Base-by-base conservation (phyloP, 1,140 invertebrate genomes). In the Formica exsecta region DNA sequence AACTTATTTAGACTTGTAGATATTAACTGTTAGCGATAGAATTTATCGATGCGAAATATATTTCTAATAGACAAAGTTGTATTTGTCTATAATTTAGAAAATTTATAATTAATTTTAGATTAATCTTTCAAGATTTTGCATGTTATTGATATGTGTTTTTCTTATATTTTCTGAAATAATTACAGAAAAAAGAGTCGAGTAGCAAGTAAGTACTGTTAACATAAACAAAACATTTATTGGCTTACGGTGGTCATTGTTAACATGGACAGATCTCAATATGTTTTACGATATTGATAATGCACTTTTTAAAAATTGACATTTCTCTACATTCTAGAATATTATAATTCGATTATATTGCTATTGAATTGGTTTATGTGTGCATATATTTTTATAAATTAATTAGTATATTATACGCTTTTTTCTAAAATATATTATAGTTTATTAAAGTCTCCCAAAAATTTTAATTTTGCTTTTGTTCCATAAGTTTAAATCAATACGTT, bases 141-240 rank as follows among this genome's bases (percentile, higher is more conserved):
- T 81, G 51, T 13, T 29, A 25, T 22, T 66, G 19, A 13, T 38
- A 51, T 25, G 61, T 54, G 3, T 38, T 51, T 36, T 38, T 76
- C 6, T 41, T 41, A n/a, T 57, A 38, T 68, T 57, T 80, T 29
- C 7, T 25, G 22, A 64, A 6, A 44, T 51, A 54, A 66, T 51
- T 68, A 44, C 62, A 41, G 44, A 32, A 1, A 68, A 68, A 41
- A 25, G 2, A 71, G 64, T 64, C 25, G 25, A 44, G 1, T 32
- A 76, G 44, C n/a, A 65, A 77, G 75, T 77, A 64, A 77, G 75
- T 77, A 77, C 36, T 64, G 36, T 61, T 75, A 41, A 25, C 36
- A 3, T 25, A 59, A 76, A 11, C 9, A 3, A 65, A 70, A 32
- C 3, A 41, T 19, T 62, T n/a, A 1, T 13, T 75, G 0, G n/a